Evolutionary conservation across 2,113 vertebrate genomes (phyloP), one percentile per base, ranked within the genome.

Genomic region (Peromyscus maniculatus): DNA sequence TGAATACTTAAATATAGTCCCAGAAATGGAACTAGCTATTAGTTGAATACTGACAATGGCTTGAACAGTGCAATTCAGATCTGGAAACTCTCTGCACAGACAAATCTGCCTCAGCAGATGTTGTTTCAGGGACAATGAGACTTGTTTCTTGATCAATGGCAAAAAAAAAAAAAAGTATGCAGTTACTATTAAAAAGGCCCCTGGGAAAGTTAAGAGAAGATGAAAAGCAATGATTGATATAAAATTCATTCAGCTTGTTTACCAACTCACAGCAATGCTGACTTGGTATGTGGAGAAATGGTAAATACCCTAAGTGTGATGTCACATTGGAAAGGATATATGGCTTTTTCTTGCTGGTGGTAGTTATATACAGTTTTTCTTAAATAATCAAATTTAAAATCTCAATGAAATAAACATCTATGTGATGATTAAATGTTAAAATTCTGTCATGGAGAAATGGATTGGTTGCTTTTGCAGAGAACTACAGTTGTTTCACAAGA

Each of bases 1-100:
- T 96, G 93, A 97, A 95, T 83, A 89, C 97, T 97, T 98, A 97
- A 97, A 97, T 97, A 97, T 92, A 98, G 96, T 72, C 89, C 93
- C 89, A 97, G 91, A 97, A 98, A 98, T 98, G 97, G 96, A 97
- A 98, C 95, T 96, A 98, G 96, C 93, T 97, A 98, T 98, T 97
- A 98, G 95, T 91, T 89, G 89, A 96, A 97, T 95, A 87, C 96
- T 93, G 93, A 97, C 97, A 97, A 98, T 97, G 89, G 91, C 75
- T 94, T 96, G 89, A 97, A 95, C 72, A 97, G 97, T 97, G 89
- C 96, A 97, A 96, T 98, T 97, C 97, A 75, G 89, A 97, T 96
- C 96, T 97, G 93, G 71, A 97, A 92, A 92, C 67, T 88, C 62
- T 97, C 90, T 94, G 91, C 79, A 92, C n/a, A 93, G 86, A 97